Conservation (phyloP, 64 coral and sea anemone species). For the Actinia tenebrosa region DNA sequence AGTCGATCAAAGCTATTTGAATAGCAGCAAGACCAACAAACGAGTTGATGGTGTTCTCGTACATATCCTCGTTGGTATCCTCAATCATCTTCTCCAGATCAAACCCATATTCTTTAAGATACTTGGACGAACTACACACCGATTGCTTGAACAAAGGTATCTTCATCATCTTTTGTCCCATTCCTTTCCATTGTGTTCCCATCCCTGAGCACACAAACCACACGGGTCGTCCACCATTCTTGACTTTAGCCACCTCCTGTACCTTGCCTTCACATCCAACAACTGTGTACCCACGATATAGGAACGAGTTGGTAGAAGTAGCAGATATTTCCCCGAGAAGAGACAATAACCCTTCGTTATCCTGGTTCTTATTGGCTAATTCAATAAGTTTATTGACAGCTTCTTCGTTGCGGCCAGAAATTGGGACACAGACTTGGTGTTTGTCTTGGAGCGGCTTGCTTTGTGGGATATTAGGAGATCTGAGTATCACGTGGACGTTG, state of each 20-base stretch:
- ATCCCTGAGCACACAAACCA: slow-evolving; percentile 87
- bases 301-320: slow-evolving; percentile 44
- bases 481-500: slow-evolving; percentile 84
- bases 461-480: slow-evolving; percentile 34
- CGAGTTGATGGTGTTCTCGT: slow-evolving; percentile 59
- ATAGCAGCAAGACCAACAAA: slow-evolving; percentile 79
- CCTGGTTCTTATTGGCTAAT: slow-evolving; percentile 37
- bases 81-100: slow-evolving; percentile 60
- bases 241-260: slow-evolving; percentile 37
- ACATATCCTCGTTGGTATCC: slow-evolving; percentile 56
- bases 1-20: slow-evolving; percentile 75
- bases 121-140: slow-evolving; percentile 43
- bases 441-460: not conserved
- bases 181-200: slow-evolving; percentile 84
- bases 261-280: slow-evolving; percentile 47
- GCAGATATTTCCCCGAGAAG: slow-evolving; percentile 56
- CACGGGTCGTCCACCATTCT: slow-evolving; percentile 29
- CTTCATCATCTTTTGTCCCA: slow-evolving; percentile 75
- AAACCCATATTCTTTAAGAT: slow-evolving; percentile 54
- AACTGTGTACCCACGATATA: slow-evolving; percentile 54
- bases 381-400: slow-evolving; percentile 50
- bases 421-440: slow-evolving; percentile 56
- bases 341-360: slow-evolving; percentile 45
- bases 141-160: slow-evolving; percentile 60
- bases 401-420: slow-evolving; percentile 71